Conservation (phyloP, 30 jellyfish, hydroid and myxozoan species). For the Pelagia noctiluca region DNA sequence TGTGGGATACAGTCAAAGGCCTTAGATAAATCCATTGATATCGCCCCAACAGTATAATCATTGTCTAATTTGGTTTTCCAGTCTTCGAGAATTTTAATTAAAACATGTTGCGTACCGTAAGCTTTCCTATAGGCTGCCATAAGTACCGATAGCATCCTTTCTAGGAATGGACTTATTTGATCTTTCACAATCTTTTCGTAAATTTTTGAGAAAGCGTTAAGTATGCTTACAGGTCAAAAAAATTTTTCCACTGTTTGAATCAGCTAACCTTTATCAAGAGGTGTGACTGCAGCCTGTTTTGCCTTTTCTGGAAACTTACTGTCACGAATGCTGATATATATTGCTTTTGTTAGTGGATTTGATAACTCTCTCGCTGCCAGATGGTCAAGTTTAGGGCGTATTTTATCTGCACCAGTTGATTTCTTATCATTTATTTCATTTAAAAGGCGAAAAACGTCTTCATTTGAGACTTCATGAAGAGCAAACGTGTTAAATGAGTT, state of each 20-base stretch:
- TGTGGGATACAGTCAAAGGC: neutral
- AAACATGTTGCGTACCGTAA: neutral
- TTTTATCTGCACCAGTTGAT: conserved; percentile 50
- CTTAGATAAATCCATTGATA: neutral
- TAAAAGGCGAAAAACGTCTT: neutral
- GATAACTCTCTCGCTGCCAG: conserved; percentile 40
- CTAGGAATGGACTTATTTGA: conserved; percentile 20
- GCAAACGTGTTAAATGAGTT: conserved; percentile 19
- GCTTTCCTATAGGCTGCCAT: conserved; percentile 17
- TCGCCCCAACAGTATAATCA: neutral
- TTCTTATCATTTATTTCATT: conserved; percentile 3
- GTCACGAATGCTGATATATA: conserved; percentile 13
- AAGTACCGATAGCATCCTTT: neutral
- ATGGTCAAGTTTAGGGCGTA: conserved; percentile 44
- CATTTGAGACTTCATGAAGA: conserved; percentile 31
- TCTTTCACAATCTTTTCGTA: conserved; percentile 6
- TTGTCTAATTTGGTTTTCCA: conserved; percentile 17
- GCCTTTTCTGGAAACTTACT: neutral
- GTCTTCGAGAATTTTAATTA: neutral
- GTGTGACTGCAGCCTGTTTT: conserved; percentile 35
- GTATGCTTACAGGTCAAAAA: conserved; percentile 37
- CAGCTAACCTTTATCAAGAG: conserved; percentile 32
- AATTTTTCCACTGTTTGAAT: neutral
- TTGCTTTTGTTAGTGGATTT: conserved; percentile 4
- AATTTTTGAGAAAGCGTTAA: conserved; percentile 31